A percentile compares a stretch with the other conserved stretches of the same genome.
Evolutionary conservation across 2,888 invertebrate species (phyloP).

Genomic region (Tyria jacobaeae): DNA sequence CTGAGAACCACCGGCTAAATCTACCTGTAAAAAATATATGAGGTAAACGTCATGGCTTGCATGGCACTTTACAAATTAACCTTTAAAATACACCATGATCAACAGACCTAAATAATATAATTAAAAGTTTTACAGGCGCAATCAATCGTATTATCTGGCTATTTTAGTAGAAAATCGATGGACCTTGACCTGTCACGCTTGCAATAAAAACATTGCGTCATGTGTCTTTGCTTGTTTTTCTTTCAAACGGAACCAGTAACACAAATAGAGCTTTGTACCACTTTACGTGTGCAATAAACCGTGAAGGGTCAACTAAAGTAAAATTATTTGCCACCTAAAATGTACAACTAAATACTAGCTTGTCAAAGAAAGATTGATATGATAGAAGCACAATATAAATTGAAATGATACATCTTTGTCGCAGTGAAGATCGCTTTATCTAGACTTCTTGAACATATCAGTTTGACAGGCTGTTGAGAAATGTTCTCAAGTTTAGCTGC

Average conservation of each 20-base stretch:
- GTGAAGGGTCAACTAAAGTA: conserved; percentile 37
- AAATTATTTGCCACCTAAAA: conserved; percentile 29
- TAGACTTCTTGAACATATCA: conserved; percentile 21
- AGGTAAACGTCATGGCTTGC: neutral
- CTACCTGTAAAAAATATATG: neutral
- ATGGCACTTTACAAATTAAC: conserved; percentile 1
- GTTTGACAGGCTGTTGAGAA: conserved; percentile 62
- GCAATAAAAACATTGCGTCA: conserved; percentile 34
- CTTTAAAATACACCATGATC: conserved; percentile 11
- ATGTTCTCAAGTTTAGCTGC: conserved; percentile 73
- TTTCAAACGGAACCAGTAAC: conserved; percentile 31
- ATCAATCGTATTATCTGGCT: conserved; percentile 17
- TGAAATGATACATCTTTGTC: conserved; percentile 19
- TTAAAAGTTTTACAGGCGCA: conserved; percentile 6
- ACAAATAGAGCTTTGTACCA: conserved; percentile 41
- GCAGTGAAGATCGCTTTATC: conserved; percentile 21
- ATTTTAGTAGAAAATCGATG: conserved; percentile 22
- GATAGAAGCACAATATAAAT: conserved; percentile 12
- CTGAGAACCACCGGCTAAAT: too few species aligned
- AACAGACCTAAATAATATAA: conserved; percentile 19
- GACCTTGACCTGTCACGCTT: conserved; percentile 23
- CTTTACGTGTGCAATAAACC: conserved; percentile 42
- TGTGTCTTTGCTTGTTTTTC: conserved; percentile 31
- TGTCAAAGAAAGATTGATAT: conserved; percentile 17
- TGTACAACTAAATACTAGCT: conserved; percentile 13